phyloP scores from a whole-genome alignment of 1,140 invertebrate genomes.

The Drosophila yakuba region DNA sequence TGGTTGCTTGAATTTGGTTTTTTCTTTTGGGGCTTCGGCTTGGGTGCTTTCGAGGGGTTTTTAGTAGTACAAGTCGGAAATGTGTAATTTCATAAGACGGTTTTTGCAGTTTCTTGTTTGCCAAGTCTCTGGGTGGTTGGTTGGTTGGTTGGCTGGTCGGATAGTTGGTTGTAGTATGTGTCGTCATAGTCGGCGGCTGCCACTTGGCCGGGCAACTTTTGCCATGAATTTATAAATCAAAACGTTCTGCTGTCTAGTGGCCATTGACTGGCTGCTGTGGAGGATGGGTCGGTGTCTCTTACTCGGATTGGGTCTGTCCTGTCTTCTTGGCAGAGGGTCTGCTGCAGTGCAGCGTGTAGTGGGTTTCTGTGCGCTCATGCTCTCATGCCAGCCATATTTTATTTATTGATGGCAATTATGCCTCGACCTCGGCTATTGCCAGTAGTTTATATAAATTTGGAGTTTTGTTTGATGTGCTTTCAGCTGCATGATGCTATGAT shows the following conservation, averaged over 20 bases:
- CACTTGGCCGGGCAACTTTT: constrained; percentile 77
- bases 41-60: constrained; percentile 28
- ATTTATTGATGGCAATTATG: constrained; percentile 84
- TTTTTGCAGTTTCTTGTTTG: constrained; percentile 72
- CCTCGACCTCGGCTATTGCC: constrained; percentile 78
- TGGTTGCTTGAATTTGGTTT: constrained; percentile 45
- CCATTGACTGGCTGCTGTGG: constrained; percentile 51
- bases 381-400: constrained; percentile 70
- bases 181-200: constrained; percentile 56
- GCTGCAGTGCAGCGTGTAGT: not conserved
- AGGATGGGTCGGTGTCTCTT: not conserved
- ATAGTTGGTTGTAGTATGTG: constrained; percentile 13
- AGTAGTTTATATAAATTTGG: constrained; percentile 74
- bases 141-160: constrained; percentile 10
- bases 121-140: constrained; percentile 61
- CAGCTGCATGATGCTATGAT: constrained; percentile 63
- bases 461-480: constrained; percentile 82
- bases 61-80: constrained; percentile 81
- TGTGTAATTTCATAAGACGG: constrained; percentile 82
- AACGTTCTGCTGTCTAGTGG: constrained; percentile 72
- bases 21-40: constrained; percentile 67
- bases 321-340: constrained; percentile 39
- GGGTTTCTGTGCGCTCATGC: not conserved
- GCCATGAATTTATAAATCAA: constrained; percentile 83
- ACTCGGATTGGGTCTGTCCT: constrained; percentile 43